These are phyloP conservation scores for Leucoptera coffeella DNA, from an alignment of 2,888 invertebrate species.

Conservation along the genomic window DNA sequence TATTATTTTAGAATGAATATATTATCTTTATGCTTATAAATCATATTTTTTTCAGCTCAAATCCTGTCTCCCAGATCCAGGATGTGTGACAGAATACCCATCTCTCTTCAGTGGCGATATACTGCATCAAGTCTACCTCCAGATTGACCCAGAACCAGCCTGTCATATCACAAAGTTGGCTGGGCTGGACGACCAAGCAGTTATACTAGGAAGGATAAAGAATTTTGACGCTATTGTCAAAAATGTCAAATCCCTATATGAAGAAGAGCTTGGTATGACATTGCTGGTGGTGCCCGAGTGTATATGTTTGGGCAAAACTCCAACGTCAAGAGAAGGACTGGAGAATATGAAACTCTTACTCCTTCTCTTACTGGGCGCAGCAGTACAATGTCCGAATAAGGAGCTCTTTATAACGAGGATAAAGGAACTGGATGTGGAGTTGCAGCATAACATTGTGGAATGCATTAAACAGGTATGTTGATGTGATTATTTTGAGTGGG, in stretches of 20 bases:
- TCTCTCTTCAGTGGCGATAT: constrained; percentile 80
- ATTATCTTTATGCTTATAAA: too few species aligned
- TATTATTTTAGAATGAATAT: too few species aligned
- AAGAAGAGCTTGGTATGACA: constrained; percentile 83
- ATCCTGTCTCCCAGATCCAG: constrained; percentile 77
- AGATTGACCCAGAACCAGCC: constrained; percentile 74
- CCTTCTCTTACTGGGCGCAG: constrained; percentile 86
- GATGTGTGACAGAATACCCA: constrained; percentile 66
- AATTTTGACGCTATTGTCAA: constrained; percentile 83
- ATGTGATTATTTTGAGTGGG: too few species aligned
- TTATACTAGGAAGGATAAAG: constrained; percentile 64
- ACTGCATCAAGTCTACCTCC: constrained; percentile 78
- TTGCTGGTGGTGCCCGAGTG: constrained; percentile 76
- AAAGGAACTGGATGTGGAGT: constrained; percentile 75
- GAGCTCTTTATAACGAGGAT: constrained; percentile 89
- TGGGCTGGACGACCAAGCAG: constrained; percentile 51
- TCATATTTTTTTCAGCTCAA: constrained; percentile 62
- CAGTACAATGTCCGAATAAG: constrained; percentile 94
- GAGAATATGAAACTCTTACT: constrained; percentile 79
- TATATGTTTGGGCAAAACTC: constrained; percentile 66
- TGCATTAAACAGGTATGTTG: constrained; percentile 89
- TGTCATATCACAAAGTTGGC: constrained; percentile 52
- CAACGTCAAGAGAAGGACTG: constrained; percentile 58
- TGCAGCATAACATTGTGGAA: constrained; percentile 89
- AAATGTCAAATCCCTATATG: constrained; percentile 72